These are phyloP conservation scores for Nicator chloris DNA, from an alignment of 2,113 vertebrate species.

Conservation along the genomic window DNA sequence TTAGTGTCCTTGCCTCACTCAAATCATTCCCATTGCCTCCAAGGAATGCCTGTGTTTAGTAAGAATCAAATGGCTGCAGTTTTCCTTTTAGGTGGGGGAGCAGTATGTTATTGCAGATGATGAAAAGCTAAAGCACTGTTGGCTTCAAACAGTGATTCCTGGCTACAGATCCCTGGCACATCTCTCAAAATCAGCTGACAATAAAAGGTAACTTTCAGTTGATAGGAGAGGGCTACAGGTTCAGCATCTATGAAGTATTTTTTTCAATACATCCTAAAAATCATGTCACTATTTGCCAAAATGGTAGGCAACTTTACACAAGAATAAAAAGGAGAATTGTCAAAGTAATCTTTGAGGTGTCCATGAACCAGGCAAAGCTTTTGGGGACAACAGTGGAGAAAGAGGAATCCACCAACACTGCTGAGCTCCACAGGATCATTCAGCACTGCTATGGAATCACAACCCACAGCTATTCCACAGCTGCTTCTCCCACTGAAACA, in stretches of 20 bases:
- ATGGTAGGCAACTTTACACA: background rate
- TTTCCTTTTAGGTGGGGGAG: background rate
- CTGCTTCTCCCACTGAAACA: background rate
- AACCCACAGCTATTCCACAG: background rate
- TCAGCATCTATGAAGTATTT: background rate
- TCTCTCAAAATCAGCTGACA: background rate
- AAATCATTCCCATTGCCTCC: background rate
- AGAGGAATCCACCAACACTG: background rate
- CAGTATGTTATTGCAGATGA: background rate
- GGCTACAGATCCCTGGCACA: background rate
- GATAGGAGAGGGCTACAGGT: background rate
- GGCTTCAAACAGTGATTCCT: background rate
- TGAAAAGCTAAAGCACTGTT: background rate
- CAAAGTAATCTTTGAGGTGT: background rate
- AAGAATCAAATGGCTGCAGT: background rate
- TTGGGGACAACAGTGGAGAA: background rate
- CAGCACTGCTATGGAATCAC: background rate
- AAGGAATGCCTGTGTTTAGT: background rate
- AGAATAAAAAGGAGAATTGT: background rate
- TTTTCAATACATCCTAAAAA: background rate
- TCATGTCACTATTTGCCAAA: background rate
- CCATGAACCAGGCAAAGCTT: background rate
- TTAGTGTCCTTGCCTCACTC: background rate
- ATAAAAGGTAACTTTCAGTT: background rate
- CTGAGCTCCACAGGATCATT: background rate